Conservation (phyloP, 2,113 vertebrate species). For the Aphelocoma coerulescens region DNA sequence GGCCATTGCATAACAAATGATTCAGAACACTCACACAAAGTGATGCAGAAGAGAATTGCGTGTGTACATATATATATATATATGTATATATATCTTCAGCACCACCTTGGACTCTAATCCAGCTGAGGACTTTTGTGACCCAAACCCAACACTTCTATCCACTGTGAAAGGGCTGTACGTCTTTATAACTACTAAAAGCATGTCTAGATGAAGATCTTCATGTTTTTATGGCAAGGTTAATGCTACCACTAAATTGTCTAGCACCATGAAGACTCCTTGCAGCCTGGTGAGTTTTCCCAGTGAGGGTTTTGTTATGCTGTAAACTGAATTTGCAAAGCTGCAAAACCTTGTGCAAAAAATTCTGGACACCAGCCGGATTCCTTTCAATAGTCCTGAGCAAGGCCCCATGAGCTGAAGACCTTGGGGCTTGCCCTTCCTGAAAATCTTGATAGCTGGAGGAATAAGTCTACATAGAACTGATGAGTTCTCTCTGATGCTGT, state of each 20-base stretch:
- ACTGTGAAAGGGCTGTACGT: neutral
- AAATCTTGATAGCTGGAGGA: neutral
- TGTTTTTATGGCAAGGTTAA: neutral
- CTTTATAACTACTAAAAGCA: neutral
- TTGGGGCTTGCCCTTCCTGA: neutral
- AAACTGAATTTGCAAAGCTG: conserved; percentile 9
- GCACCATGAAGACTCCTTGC: neutral
- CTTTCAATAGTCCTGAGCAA: neutral
- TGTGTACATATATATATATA: rapidly evolving
- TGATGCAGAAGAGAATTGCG: neutral
- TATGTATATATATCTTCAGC: neutral
- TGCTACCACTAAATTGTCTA: neutral
- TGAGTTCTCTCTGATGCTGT: neutral
- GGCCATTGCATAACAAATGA: neutral
- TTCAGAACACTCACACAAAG: neutral
- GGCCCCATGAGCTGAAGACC: neutral
- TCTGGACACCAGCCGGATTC: neutral
- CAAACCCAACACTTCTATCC: neutral
- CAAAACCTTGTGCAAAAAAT: neutral
- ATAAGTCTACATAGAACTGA: neutral
- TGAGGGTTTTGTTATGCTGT: neutral
- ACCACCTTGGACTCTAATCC: neutral
- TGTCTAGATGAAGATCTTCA: neutral
- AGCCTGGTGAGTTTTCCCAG: neutral
- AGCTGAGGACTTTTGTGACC: neutral